Conservation (phyloP, 2,888 invertebrate species). For the Diarsia brunnea region DNA sequence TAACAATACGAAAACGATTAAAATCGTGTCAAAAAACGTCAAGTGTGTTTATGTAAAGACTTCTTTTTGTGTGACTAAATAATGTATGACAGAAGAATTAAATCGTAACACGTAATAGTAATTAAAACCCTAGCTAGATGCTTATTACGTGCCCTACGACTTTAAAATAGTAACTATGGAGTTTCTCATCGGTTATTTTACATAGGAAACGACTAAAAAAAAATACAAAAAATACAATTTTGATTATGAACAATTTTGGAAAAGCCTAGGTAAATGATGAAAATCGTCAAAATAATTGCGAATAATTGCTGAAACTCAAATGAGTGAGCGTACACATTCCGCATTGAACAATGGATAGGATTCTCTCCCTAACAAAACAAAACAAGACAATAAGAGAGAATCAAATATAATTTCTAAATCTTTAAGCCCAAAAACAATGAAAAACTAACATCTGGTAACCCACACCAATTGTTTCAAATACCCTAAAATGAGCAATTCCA, state of each 20-base stretch:
- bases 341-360: background rate
- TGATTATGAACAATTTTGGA: no score
- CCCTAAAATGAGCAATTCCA: background rate
- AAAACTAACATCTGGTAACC: slow-evolving; percentile 26
- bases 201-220: no score
- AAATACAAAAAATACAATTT: no score
- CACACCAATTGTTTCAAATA: slow-evolving; percentile 37
- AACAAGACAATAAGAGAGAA: background rate
- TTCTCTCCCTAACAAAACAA: background rate
- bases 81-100: no score
- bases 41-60: background rate
- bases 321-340: background rate
- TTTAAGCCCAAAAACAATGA: background rate
- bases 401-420: background rate
- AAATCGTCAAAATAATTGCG: no score
- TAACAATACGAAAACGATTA: background rate
- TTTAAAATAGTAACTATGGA: no score
- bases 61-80: background rate
- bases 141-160: no score
- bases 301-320: no score
- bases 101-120: no score
- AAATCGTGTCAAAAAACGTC: background rate
- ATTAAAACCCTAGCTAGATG: no score
- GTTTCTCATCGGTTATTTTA: no score
- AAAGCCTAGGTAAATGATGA: no score